These are phyloP conservation scores for Erannis defoliaria DNA, from an alignment of 2,888 invertebrate species.

Conservation along the genomic window DNA sequence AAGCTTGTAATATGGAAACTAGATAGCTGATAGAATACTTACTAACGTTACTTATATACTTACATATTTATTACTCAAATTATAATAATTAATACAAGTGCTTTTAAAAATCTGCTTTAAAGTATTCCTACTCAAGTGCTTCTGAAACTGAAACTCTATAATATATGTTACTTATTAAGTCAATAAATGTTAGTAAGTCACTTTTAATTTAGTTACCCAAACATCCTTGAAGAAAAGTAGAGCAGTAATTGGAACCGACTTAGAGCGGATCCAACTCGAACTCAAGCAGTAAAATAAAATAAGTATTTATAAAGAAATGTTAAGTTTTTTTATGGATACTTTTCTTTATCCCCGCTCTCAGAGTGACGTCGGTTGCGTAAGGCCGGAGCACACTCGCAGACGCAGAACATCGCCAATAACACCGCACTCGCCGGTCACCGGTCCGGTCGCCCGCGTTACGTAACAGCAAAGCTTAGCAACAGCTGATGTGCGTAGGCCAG, in stretches of 20 bases:
- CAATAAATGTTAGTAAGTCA: too few relatives aligned
- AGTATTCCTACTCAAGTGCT: too few relatives aligned
- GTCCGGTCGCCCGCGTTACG: conserved; percentile 1
- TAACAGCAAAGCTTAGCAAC: conserved; percentile 13
- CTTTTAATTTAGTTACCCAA: not conserved
- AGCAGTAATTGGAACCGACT: not conserved
- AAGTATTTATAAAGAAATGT: not conserved
- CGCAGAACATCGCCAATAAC: conserved; percentile 11
- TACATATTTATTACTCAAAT: too few relatives aligned
- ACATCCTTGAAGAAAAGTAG: not conserved
- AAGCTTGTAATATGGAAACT: too few relatives aligned
- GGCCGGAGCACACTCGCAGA: conserved; percentile 5
- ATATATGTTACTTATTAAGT: too few relatives aligned
- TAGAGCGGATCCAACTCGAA: not conserved
- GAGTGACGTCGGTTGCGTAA: conserved; percentile 12
- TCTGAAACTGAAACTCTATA: not conserved
- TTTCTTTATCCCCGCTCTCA: conserved; percentile 9
- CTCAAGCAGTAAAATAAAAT: not conserved
- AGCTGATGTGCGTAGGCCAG: conserved; percentile 30
- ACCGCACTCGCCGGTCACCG: conserved; percentile 1
- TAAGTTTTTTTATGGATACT: not conserved
- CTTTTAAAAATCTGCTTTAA: too few relatives aligned
- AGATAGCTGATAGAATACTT: too few relatives aligned
- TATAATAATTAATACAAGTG: too few relatives aligned
- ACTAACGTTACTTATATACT: too few relatives aligned